Evolutionary conservation across 2,797 vertebrate genomes (phyloP).

Genomic region (Nyctibius grandis): DNA sequence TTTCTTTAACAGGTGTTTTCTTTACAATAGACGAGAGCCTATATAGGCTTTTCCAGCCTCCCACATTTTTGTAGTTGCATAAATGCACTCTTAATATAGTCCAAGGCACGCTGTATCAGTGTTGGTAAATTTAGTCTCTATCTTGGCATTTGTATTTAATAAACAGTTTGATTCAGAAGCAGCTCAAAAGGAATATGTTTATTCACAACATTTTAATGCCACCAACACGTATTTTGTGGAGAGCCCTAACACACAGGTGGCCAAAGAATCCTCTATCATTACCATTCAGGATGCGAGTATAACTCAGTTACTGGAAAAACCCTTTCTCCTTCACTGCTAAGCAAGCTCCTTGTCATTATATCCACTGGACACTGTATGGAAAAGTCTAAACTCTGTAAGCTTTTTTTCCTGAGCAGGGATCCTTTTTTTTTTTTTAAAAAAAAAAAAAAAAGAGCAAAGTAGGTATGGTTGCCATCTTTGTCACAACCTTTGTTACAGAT

Average conservation of each 20-base stretch:
- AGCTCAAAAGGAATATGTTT: not conserved
- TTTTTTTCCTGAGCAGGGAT: not conserved
- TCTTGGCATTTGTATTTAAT: not conserved
- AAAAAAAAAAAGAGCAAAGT: not conserved
- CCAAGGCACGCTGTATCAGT: not conserved
- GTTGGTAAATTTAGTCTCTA: not conserved
- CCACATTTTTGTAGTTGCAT: not conserved
- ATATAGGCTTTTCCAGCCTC: not conserved
- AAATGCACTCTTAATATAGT: not conserved
- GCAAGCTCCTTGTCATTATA: not conserved
- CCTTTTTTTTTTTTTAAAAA: not conserved
- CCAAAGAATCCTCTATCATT: not conserved
- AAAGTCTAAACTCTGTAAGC: not conserved
- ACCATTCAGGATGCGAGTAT: fast-evolving
- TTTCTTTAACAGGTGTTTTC: not conserved
- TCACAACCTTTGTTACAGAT: not conserved
- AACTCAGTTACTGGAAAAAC: not conserved
- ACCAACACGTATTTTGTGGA: not conserved
- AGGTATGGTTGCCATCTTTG: not conserved
- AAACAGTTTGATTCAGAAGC: not conserved
- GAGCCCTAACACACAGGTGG: not conserved
- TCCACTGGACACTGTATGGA: not conserved
- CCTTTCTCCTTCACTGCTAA: not conserved
- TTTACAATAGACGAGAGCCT: not conserved
- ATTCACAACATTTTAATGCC: not conserved